Conservation (phyloP, 2,113 vertebrate species). For the Nicator chloris region DNA sequence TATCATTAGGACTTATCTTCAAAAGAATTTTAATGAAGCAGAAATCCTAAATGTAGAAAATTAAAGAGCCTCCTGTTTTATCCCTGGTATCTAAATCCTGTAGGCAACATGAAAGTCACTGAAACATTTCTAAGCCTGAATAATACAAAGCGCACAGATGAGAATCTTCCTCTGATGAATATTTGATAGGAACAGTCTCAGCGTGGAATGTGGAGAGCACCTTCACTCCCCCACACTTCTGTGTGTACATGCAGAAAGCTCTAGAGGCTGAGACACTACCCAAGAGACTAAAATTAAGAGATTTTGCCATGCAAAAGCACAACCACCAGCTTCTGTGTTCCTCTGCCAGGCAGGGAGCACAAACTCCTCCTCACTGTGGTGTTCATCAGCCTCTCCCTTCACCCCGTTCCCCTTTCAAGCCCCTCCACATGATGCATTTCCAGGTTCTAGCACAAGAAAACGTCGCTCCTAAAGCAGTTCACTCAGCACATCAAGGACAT, state of each 20-base stretch:
- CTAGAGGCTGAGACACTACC: background rate
- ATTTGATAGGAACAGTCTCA: background rate
- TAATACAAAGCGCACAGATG: background rate
- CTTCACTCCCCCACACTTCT: background rate
- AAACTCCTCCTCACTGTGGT: rapidly evolving
- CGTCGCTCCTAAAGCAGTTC: background rate
- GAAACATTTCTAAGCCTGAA: slow-evolving; percentile 19
- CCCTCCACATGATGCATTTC: background rate
- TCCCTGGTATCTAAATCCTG: slow-evolving; percentile 9
- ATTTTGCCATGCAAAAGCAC: background rate
- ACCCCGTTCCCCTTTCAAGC: background rate
- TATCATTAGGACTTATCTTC: background rate
- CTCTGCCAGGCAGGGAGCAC: background rate
- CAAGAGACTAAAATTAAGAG: background rate
- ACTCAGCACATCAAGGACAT: background rate
- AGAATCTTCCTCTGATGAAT: slow-evolving; percentile 42
- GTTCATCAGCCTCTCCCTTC: background rate
- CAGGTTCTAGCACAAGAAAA: background rate
- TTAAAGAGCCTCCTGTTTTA: slow-evolving; percentile 5
- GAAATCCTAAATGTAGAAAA: background rate
- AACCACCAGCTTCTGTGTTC: background rate
- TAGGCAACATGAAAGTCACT: slow-evolving; percentile 14
- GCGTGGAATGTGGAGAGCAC: background rate
- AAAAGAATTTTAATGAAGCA: slow-evolving; percentile 40
- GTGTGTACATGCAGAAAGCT: background rate